A percentile compares a stretch with the other conserved stretches of the same genome.
Conservation (phyloP, 2,797 vertebrate genomes). For the Spondyliosoma cantharus region DNA sequence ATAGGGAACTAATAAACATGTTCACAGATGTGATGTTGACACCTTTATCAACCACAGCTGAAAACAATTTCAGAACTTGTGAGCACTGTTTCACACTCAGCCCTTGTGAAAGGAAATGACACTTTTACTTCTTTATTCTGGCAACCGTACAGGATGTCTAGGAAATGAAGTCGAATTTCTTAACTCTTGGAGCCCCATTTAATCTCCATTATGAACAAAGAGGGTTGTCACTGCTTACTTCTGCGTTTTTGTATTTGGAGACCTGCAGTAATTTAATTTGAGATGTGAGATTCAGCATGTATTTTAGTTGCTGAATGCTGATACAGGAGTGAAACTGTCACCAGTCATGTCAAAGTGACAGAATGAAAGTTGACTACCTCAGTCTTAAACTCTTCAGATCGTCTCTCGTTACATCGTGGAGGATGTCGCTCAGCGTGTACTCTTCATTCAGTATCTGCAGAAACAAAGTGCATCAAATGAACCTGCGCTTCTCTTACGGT, state of each 20-base stretch:
- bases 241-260: constrained; percentile 15
- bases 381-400: constrained; percentile 95
- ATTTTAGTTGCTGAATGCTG: not conserved
- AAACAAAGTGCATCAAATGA: constrained; percentile 23
- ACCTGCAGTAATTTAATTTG: not conserved
- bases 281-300: not conserved
- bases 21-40: not conserved
- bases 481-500: no score
- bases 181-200: no score
- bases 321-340: constrained; percentile 40
- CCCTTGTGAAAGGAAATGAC: not conserved
- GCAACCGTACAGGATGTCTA: not conserved
- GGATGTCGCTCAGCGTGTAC: constrained; percentile 91
- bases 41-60: not conserved
- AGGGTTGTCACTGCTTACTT: constrained; percentile 17
- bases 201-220: constrained; percentile 1
- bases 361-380: constrained; percentile 81
- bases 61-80: not conserved
- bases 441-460: constrained; percentile 92
- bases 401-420: constrained; percentile 92
- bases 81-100: not conserved
- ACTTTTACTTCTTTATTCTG: not conserved
- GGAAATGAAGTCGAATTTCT: not conserved
- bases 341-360: not conserved
- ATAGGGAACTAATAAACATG: not conserved